These are phyloP conservation scores for Reticulitermes lucifugus DNA, from an alignment of 2,888 invertebrate species.

Conservation along the genomic window DNA sequence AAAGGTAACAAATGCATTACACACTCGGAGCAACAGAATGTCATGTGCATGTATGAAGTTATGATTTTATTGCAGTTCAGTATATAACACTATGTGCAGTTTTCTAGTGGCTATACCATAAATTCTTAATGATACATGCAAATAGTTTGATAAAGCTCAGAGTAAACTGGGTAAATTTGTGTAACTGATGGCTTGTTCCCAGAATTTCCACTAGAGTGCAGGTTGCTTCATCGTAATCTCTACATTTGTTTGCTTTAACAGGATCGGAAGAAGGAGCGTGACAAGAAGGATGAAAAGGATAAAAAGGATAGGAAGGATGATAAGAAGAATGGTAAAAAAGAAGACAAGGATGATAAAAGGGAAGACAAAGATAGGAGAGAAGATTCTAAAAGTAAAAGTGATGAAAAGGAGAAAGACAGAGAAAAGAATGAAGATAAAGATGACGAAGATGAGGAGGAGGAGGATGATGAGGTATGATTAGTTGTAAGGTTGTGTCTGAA, in stretches of 20 bases:
- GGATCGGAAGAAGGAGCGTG: slow-evolving; percentile 62
- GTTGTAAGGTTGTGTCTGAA: too few relatives aligned
- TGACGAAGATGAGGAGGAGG: slow-evolving; percentile 63
- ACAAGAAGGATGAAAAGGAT: slow-evolving; percentile 64
- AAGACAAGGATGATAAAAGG: slow-evolving; percentile 63
- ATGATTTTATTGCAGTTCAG: neutral
- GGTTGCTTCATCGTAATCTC: neutral
- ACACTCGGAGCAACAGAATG: neutral
- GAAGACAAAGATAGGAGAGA: slow-evolving; percentile 59
- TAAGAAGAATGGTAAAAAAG: slow-evolving; percentile 63
- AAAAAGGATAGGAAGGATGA: slow-evolving; percentile 61
- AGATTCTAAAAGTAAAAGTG: slow-evolving; percentile 65
- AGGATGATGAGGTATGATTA: slow-evolving; percentile 52
- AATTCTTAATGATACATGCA: too few relatives aligned
- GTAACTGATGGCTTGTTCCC: too few relatives aligned
- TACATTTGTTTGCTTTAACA: slow-evolving; percentile 50
- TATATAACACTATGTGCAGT: too few relatives aligned
- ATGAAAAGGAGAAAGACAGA: slow-evolving; percentile 65
- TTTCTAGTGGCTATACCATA: too few relatives aligned
- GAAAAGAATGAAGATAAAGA: slow-evolving; percentile 59
- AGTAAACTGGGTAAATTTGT: neutral
- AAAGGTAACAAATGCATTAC: slow-evolving; percentile 35
- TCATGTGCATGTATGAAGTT: neutral
- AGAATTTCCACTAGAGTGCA: too few relatives aligned
- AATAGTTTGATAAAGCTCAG: neutral